Evolutionary conservation across 2,888 invertebrate genomes (phyloP).

Genomic region (Clanis bilineata): DNA sequence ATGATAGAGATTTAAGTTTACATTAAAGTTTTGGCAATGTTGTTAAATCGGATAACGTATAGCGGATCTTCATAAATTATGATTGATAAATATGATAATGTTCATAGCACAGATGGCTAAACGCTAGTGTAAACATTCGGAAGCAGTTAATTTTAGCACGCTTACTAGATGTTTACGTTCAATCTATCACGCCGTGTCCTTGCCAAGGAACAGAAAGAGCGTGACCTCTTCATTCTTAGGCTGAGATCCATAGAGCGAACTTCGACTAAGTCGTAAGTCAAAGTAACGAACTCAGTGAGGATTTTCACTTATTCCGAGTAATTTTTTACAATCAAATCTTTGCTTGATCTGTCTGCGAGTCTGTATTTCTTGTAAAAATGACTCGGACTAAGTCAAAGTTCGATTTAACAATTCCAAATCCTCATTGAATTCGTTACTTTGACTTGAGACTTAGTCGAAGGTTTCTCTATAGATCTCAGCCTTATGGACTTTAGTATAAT

Average conservation of each 20-base stretch:
- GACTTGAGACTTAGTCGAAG: too few relatives aligned
- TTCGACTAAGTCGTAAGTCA: too few relatives aligned
- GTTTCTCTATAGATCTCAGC: too few relatives aligned
- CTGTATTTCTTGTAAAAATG: too few relatives aligned
- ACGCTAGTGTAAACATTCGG: neutral
- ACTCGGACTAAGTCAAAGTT: too few relatives aligned
- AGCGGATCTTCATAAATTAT: slow-evolving; percentile 8
- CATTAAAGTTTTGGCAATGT: neutral
- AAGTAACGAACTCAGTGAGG: too few relatives aligned
- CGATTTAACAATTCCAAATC: too few relatives aligned
- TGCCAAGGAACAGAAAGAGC: neutral
- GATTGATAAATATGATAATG: slow-evolving; percentile 6
- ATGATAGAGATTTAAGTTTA: neutral
- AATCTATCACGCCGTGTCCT: slow-evolving; percentile 5
- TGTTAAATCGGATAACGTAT: neutral
- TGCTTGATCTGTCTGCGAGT: too few relatives aligned
- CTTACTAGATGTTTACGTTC: slow-evolving; percentile 10
- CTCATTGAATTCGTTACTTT: too few relatives aligned
- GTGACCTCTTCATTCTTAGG: slow-evolving; percentile 7
- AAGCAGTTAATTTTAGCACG: slow-evolving; percentile 10
- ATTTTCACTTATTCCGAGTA: too few relatives aligned
- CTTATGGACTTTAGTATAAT: slow-evolving; percentile 1
- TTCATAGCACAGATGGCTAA: slow-evolving; percentile 1
- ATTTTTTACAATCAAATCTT: too few relatives aligned
- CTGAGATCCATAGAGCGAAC: too few relatives aligned